Evolutionary conservation across 2,888 invertebrate genomes (phyloP).

Genomic region (Liopterus haemorrhoidalis): DNA sequence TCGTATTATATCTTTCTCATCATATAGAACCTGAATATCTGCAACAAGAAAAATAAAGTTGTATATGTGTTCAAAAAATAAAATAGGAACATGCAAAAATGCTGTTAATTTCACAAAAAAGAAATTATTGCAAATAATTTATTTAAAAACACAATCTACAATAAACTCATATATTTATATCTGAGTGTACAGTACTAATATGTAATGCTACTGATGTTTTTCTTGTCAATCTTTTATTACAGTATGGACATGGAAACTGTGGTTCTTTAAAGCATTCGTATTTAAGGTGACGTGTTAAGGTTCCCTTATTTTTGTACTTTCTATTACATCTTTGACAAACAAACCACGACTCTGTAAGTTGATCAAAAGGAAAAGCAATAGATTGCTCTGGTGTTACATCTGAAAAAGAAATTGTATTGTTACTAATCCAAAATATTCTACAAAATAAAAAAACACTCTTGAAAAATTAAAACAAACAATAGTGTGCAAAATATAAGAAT

Average conservation of each 20-base stretch:
- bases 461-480: too few relatives aligned
- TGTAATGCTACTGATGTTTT: constrained; percentile 29
- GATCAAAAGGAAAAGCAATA: too few relatives aligned
- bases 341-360: too few relatives aligned
- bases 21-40: too few relatives aligned
- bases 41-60: too few relatives aligned
- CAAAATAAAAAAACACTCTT: too few relatives aligned
- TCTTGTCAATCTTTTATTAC: constrained; percentile 27
- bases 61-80: constrained; percentile 1
- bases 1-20: too few relatives aligned
- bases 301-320: constrained; percentile 70
- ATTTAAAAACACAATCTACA: not conserved
- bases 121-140: not conserved
- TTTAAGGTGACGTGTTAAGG: constrained; percentile 65
- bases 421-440: too few relatives aligned
- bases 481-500: too few relatives aligned
- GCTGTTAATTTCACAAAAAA: not conserved
- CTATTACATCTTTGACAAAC: constrained; percentile 64
- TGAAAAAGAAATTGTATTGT: constrained; percentile 1
- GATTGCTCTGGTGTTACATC: too few relatives aligned
- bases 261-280: constrained; percentile 60
- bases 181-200: constrained; percentile 12
- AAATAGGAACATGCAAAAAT: not conserved
- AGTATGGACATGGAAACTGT: constrained; percentile 53
- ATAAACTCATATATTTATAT: too few relatives aligned